Evolutionary conservation across 2,797 vertebrate genomes (phyloP).

Genomic region (Hyperoplus immaculatus): DNA sequence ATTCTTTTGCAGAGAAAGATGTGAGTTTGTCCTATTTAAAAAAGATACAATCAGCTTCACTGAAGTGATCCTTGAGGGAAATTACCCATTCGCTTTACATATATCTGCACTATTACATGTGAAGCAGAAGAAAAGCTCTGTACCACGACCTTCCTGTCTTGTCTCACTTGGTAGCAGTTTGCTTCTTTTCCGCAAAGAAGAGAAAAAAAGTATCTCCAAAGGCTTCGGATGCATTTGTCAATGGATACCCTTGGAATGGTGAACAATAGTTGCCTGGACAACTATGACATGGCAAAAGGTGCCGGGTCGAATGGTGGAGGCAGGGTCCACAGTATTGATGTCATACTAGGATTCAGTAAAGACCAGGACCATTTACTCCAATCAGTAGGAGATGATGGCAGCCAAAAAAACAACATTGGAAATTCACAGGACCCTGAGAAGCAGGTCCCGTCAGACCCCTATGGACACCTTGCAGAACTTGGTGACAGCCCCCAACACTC

Average conservation of each 20-base stretch:
- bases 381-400: conserved; percentile 61
- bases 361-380: conserved; percentile 86
- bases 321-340: conserved; percentile 87
- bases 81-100: conserved; percentile 26
- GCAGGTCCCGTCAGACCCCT: conserved; percentile 71
- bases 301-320: conserved; percentile 75
- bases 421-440: conserved; percentile 74
- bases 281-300: conserved; percentile 86
- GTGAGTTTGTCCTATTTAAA: conserved; percentile 48
- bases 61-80: conserved; percentile 43
- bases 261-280: conserved; percentile 86
- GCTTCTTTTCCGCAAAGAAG: conserved; percentile 33
- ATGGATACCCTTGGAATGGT: conserved; percentile 87
- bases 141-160: conserved; percentile 19
- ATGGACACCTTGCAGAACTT: conserved; percentile 78
- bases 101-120: conserved; percentile 36
- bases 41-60: conserved; percentile 24
- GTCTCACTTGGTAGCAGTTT: conserved; percentile 28
- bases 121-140: conserved; percentile 41
- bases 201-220: conserved; percentile 51
- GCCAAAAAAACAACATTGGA: conserved; percentile 71
- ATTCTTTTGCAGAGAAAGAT: conserved; percentile 59
- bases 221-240: conserved; percentile 87
- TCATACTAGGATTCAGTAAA: conserved; percentile 89
- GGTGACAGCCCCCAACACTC: conserved; percentile 77